Conservation (phyloP, 2,113 vertebrate genomes). For the Callaeas wilsoni region DNA sequence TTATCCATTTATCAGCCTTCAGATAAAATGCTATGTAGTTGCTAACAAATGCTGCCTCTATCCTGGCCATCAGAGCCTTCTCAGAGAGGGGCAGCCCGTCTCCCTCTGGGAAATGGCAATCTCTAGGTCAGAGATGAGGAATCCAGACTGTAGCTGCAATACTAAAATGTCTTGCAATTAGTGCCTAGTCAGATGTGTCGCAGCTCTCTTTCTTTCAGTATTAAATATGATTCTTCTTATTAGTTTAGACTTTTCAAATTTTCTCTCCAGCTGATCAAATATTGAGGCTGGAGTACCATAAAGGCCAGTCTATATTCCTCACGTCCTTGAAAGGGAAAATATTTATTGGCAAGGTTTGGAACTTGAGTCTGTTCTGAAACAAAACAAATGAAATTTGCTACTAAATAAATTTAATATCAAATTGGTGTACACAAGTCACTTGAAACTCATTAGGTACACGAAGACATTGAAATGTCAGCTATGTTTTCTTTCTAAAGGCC, state of each 20-base stretch:
- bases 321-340: background rate
- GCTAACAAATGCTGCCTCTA: background rate
- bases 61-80: background rate
- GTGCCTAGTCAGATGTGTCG: background rate
- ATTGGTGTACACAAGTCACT: background rate
- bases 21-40: background rate
- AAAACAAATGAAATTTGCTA: constrained; percentile 12
- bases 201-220: background rate
- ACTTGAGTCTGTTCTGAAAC: background rate
- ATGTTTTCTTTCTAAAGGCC: constrained; percentile 37
- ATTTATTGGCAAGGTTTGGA: background rate
- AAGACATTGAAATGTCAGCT: constrained; percentile 47
- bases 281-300: background rate
- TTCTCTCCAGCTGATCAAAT: constrained; percentile 26
- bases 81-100: background rate
- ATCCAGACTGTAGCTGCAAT: background rate
- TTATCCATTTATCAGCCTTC: constrained; percentile 21
- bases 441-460: constrained; percentile 23
- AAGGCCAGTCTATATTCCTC: background rate
- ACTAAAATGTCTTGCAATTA: background rate
- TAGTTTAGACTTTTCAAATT: background rate
- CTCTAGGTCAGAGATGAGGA: constrained; percentile 19
- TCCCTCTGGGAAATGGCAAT: background rate
- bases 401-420: constrained; percentile 46
- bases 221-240: background rate